Evolutionary conservation across 2,113 vertebrate species (phyloP).

Genomic region (Narcine bancroftii): DNA sequence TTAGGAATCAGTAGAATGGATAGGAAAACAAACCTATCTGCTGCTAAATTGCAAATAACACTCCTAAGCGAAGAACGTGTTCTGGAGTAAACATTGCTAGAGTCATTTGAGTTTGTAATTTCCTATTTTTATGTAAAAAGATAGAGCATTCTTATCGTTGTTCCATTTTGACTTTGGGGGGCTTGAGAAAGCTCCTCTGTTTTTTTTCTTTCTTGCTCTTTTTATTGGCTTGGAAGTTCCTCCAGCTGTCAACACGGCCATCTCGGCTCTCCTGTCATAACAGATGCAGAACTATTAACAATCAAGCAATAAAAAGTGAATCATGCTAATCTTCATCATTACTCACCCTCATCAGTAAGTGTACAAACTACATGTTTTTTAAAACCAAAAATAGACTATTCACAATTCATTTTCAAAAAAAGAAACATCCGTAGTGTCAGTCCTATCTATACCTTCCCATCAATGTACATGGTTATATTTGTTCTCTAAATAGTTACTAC

Average conservation of each 20-base stretch:
- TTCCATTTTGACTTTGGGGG: conserved; percentile 99
- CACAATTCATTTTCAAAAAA: too few relatives aligned
- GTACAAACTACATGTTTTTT: not conserved
- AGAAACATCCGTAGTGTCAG: too few relatives aligned
- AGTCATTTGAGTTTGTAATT: conserved; percentile 20
- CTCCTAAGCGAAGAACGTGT: conserved; percentile 16
- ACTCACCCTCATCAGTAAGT: not conserved
- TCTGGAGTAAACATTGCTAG: conserved; percentile 23
- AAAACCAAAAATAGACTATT: too few relatives aligned
- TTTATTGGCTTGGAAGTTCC: conserved; percentile 88
- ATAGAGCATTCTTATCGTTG: conserved; percentile 61
- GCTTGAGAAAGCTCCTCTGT: conserved; percentile 89
- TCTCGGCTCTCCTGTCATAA: conserved; percentile 81
- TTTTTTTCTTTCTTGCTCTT: conserved; percentile 93
- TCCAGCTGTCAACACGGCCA: conserved; percentile 95
- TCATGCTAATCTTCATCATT: not conserved
- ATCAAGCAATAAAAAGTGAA: not conserved
- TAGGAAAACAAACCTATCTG: conserved; percentile 21
- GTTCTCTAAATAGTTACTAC: too few relatives aligned
- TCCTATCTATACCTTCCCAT: too few relatives aligned
- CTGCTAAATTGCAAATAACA: conserved; percentile 23
- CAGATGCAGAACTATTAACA: not conserved
- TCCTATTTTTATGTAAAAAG: conserved; percentile 8
- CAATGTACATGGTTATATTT: too few relatives aligned
- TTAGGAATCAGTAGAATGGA: conserved; percentile 27